Conservation (phyloP, 2,113 vertebrate genomes). For the Phaethornis superciliosus region DNA sequence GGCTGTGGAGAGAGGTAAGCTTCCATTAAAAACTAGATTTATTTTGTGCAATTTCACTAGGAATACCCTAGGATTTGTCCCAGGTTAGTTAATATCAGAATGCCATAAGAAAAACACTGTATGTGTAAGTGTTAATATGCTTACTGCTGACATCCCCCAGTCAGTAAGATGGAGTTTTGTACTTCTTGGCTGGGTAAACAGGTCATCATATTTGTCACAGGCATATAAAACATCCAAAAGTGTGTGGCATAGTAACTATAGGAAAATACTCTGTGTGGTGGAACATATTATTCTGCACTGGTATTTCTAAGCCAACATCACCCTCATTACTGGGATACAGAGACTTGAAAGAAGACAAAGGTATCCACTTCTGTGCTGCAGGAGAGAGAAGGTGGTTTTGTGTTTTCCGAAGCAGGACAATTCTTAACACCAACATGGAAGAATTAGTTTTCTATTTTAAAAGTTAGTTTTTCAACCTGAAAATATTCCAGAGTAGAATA, state of each 20-base stretch:
- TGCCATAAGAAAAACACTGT: neutral
- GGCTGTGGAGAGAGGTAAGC: conserved; percentile 22
- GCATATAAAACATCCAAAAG: neutral
- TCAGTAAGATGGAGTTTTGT: neutral
- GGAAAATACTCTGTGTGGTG: neutral
- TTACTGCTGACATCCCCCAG: neutral
- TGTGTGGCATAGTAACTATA: neutral
- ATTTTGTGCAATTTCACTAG: conserved; percentile 29
- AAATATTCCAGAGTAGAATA: neutral
- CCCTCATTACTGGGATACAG: neutral
- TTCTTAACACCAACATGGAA: neutral
- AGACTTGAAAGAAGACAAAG: neutral
- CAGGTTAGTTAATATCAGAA: conserved; percentile 18
- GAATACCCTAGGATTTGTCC: conserved; percentile 32
- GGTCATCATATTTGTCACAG: neutral
- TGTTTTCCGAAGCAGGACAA: neutral
- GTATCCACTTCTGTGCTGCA: neutral
- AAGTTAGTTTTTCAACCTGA: neutral
- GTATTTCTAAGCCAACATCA: neutral
- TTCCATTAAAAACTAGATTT: conserved; percentile 18
- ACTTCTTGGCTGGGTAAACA: neutral
- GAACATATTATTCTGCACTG: neutral
- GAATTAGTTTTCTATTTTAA: neutral
- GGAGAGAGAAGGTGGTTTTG: neutral
- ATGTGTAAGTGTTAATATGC: neutral